These are phyloP conservation scores for Percopsis transmontana DNA, from an alignment of 2,113 vertebrate species.

Conservation along the genomic window DNA sequence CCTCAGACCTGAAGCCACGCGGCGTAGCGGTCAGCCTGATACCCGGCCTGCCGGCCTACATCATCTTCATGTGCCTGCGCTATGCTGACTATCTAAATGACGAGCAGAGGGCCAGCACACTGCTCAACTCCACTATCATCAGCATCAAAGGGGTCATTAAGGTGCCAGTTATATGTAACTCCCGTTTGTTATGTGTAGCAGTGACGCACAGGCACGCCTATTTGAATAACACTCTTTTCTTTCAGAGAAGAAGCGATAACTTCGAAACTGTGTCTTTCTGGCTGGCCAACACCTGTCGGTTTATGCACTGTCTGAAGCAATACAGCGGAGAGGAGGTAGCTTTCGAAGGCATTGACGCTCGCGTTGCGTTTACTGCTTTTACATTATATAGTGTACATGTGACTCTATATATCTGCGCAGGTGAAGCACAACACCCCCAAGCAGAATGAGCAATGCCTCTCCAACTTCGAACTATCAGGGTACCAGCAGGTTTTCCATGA, in stretches of 20 bases:
- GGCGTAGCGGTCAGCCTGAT: conserved; percentile 90
- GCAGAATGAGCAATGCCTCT: conserved; percentile 94
- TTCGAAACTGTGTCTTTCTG: conserved; percentile 95
- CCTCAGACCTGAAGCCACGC: conserved; percentile 89
- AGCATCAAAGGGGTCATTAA: conserved; percentile 94
- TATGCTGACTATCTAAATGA: conserved; percentile 92
- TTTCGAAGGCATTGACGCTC: neutral
- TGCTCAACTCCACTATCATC: conserved; percentile 92
- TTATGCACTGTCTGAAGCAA: conserved; percentile 94
- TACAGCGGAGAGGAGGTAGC: conserved; percentile 95
- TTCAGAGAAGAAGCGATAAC: conserved; percentile 88
- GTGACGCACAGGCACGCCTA: neutral
- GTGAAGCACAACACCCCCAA: conserved; percentile 86
- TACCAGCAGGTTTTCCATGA: conserved; percentile 94
- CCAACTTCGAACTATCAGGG: conserved; percentile 94
- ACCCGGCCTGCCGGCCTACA: conserved; percentile 92
- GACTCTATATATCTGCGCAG: conserved; percentile 26
- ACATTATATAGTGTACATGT: neutral
- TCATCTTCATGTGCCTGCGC: conserved; percentile 96
- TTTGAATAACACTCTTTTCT: conserved; percentile 8
- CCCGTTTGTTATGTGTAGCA: neutral
- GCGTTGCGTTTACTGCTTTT: neutral
- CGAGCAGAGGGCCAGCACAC: conserved; percentile 87
- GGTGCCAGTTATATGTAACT: conserved; percentile 66
- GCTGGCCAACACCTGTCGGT: conserved; percentile 92